Percentiles rank a stretch among this genome's conserved stretches.
These are phyloP conservation scores for Zosterops pallidus DNA, from an alignment of 2,113 vertebrate genomes.

Conservation along the genomic window DNA sequence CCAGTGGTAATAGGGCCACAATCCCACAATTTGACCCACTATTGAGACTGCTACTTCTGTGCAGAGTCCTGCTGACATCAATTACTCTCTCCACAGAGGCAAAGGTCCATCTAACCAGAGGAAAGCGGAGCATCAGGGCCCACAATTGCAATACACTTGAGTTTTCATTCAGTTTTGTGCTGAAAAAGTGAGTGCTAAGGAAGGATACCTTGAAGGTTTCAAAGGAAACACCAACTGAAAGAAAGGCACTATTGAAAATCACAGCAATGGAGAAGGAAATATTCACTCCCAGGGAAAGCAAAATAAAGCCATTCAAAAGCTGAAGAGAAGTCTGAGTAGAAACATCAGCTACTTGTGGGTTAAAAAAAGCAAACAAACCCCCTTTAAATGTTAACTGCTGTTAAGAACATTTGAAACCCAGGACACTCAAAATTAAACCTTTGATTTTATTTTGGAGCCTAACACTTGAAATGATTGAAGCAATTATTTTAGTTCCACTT, in stretches of 20 bases:
- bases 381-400: neutral
- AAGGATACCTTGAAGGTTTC: neutral
- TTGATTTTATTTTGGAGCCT: constrained; percentile 46
- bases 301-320: neutral
- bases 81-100: constrained; percentile 42
- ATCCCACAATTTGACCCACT: constrained; percentile 51
- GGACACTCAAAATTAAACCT: constrained; percentile 38
- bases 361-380: neutral
- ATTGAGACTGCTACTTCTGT: constrained; percentile 15
- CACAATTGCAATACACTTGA: constrained; percentile 30
- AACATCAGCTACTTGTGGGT: neutral
- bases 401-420: constrained; percentile 13
- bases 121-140: constrained; percentile 12
- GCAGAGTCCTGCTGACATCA: constrained; percentile 58
- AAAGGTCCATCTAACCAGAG: constrained; percentile 23
- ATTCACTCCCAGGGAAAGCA: neutral
- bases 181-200: constrained; percentile 27
- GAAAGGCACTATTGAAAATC: constrained; percentile 14
- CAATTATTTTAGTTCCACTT: constrained; percentile 39
- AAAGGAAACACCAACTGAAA: constrained; percentile 18
- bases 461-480: constrained; percentile 37
- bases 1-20: constrained; percentile 52
- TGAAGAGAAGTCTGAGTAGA: neutral
- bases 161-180: constrained; percentile 18
- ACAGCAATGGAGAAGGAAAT: neutral